Evolutionary conservation across 92 coral and sea anemone genomes (phyloP).

Genomic region (Paramuricea clavata): DNA sequence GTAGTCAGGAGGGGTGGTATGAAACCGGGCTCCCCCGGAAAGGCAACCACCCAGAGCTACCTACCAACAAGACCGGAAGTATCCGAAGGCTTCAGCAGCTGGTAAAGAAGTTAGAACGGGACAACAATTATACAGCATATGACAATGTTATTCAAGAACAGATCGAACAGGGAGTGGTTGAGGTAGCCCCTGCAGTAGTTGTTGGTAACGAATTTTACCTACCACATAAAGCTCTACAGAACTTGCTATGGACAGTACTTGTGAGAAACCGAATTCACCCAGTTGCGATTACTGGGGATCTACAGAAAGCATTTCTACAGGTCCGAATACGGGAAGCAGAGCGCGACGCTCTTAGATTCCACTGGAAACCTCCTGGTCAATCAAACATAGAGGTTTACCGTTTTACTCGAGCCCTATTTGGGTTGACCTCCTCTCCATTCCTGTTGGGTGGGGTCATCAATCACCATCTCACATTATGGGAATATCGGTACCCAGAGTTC

Average conservation of each 20-base stretch:
- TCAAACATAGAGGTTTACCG: slow-evolving; percentile 29
- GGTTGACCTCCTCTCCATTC: too few species aligned
- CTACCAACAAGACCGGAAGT: neutral
- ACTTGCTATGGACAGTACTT: slow-evolving; percentile 18
- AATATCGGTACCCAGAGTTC: slow-evolving; percentile 30
- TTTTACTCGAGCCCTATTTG: too few species aligned
- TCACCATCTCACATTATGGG: slow-evolving; percentile 10
- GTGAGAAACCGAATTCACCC: slow-evolving; percentile 23
- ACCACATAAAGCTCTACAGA: too few species aligned
- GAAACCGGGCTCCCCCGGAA: slow-evolving; percentile 30
- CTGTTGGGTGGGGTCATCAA: too few species aligned
- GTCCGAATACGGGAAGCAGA: slow-evolving; percentile 7
- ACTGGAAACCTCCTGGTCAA: slow-evolving; percentile 33
- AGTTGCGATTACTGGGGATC: slow-evolving; percentile 22
- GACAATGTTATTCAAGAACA: slow-evolving; percentile 14
- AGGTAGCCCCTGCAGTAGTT: too few species aligned
- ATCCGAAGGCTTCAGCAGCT: neutral
- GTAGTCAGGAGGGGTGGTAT: slow-evolving; percentile 19
- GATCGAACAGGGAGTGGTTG: too few species aligned
- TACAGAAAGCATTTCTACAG: too few species aligned
- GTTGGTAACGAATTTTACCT: too few species aligned
- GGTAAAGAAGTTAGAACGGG: neutral
- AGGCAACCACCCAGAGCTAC: slow-evolving; percentile 15
- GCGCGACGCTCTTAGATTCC: slow-evolving; percentile 23
- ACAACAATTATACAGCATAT: neutral